Evolutionary conservation across 1,140 invertebrate genomes (phyloP).

Genomic region (Drosophila murphyi): DNA sequence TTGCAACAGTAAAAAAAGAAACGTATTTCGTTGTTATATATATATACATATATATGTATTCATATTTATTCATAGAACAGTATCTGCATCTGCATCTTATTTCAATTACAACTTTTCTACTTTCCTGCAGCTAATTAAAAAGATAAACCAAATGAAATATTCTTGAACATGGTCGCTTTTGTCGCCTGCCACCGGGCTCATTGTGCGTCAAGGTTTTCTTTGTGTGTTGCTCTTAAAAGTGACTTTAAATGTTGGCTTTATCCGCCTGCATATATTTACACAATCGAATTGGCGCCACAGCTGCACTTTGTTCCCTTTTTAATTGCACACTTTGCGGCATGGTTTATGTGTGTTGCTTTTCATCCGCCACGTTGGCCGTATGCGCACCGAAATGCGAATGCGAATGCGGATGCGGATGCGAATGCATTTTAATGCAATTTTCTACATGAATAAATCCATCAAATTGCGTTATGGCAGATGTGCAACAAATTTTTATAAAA

Average conservation of each 20-base stretch:
- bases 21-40: constrained; percentile 6
- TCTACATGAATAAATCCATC: constrained; percentile 56
- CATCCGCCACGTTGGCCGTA: constrained; percentile 17
- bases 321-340: constrained; percentile 56
- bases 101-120: constrained; percentile 40
- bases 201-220: not conserved
- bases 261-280: not conserved
- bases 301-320: constrained; percentile 21
- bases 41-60: not conserved
- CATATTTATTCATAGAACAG: not conserved
- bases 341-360: constrained; percentile 2
- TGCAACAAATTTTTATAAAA: constrained; percentile 40
- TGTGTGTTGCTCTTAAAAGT: constrained; percentile 1
- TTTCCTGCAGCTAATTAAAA: constrained; percentile 19
- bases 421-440: constrained; percentile 56
- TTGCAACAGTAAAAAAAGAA: constrained; percentile 17
- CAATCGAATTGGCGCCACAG: constrained; percentile 49
- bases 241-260: constrained; percentile 16
- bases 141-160: constrained; percentile 1
- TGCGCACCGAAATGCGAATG: constrained; percentile 5
- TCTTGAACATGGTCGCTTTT: not conserved
- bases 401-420: constrained; percentile 6
- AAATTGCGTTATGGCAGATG: constrained; percentile 43
- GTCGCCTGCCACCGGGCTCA: constrained; percentile 10
- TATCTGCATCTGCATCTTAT: constrained; percentile 20